These are phyloP conservation scores for Neosalanx taihuensis DNA, from an alignment of 2,797 vertebrate genomes.

Conservation along the genomic window DNA sequence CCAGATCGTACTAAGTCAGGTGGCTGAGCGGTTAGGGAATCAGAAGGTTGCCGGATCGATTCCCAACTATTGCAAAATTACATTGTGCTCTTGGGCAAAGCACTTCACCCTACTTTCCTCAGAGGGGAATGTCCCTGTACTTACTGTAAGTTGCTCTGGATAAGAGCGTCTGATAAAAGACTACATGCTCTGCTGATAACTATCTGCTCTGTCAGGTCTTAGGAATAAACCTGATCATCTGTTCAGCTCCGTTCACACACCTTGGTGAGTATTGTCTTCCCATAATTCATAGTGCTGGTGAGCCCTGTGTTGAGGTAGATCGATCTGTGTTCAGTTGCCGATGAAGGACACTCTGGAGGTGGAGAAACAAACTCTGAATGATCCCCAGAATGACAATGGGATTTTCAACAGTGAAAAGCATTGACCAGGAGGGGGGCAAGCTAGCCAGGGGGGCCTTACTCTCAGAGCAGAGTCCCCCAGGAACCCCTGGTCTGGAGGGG, in stretches of 20 bases:
- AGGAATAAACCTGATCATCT: not conserved
- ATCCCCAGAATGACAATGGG: not conserved
- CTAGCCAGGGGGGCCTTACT: conserved; percentile 62
- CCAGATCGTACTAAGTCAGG: not conserved
- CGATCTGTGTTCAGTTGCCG: conserved; percentile 70
- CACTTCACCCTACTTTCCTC: too few species aligned
- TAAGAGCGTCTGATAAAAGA: too few species aligned
- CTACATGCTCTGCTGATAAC: too few species aligned
- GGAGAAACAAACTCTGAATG: not conserved
- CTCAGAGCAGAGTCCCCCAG: conserved; percentile 94
- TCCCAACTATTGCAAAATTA: too few species aligned
- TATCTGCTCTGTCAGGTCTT: too few species aligned
- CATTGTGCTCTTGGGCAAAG: too few species aligned
- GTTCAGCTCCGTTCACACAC: conserved; percentile 51
- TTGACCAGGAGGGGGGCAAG: not conserved
- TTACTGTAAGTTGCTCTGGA: too few species aligned
- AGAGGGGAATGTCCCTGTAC: too few species aligned
- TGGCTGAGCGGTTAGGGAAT: too few species aligned
- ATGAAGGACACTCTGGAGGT: conserved; percentile 77
- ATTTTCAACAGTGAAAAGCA: not conserved
- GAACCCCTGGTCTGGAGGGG: conserved; percentile 83
- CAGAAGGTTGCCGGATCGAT: too few species aligned
- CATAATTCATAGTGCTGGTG: conserved; percentile 97
- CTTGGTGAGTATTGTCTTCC: conserved; percentile 98
- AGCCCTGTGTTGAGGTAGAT: conserved; percentile 94